These are phyloP conservation scores for Sphinx pinastri DNA, from an alignment of 2,888 invertebrate genomes.

Conservation along the genomic window DNA sequence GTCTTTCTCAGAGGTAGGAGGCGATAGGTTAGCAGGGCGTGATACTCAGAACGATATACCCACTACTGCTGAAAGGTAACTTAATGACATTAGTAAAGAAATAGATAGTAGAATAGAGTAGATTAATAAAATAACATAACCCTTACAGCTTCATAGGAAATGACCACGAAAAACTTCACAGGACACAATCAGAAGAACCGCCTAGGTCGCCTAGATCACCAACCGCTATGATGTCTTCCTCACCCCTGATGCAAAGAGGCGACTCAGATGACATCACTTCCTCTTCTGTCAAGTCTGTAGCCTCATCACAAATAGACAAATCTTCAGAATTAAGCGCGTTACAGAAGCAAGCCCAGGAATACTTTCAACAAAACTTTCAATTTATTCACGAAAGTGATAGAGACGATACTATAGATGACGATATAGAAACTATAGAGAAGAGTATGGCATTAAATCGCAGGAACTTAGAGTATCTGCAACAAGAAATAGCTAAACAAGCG, in stretches of 20 bases:
- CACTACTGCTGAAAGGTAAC: slow-evolving; percentile 69
- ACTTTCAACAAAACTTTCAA: slow-evolving; percentile 81
- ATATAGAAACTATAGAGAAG: slow-evolving; percentile 80
- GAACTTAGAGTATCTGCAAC: slow-evolving; percentile 79
- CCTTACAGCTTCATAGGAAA: slow-evolving; percentile 63
- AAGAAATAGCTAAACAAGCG: slow-evolving; percentile 80
- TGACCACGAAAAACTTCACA: slow-evolving; percentile 90
- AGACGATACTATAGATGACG: slow-evolving; percentile 80
- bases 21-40: slow-evolving; percentile 64
- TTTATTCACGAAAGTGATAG: slow-evolving; percentile 81
- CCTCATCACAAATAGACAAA: slow-evolving; percentile 73
- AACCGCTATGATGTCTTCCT: slow-evolving; percentile 72
- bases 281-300: slow-evolving; percentile 72
- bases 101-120: neutral
- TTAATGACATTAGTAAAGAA: neutral
- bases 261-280: slow-evolving; percentile 77
- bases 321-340: slow-evolving; percentile 72
- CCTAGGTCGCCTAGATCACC: slow-evolving; percentile 89
- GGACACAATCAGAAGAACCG: slow-evolving; percentile 94
- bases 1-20: slow-evolving; percentile 91
- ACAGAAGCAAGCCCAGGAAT: slow-evolving; percentile 77
- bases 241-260: slow-evolving; percentile 73
- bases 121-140: neutral
- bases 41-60: slow-evolving; percentile 63
- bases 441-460: slow-evolving; percentile 80